These are phyloP conservation scores for Pagetopsis macropterus DNA, from an alignment of 2,797 vertebrate species.

Conservation along the genomic window DNA sequence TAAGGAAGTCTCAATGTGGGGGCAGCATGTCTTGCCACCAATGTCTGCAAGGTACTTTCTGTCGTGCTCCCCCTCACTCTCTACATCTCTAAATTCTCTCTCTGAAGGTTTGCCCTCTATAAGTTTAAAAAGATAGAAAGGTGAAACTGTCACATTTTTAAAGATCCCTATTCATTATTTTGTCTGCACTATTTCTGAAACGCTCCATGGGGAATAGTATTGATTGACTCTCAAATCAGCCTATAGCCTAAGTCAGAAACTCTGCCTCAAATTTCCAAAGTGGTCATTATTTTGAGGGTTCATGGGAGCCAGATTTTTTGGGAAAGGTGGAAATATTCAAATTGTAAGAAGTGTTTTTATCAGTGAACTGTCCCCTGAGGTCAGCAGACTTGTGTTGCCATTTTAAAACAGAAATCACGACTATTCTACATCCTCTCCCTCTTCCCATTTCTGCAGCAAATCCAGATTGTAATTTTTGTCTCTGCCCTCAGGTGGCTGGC, in stretches of 20 bases:
- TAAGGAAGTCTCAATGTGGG: conserved; percentile 1
- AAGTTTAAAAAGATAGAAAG: conserved; percentile 13
- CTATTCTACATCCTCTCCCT: conserved; percentile 9
- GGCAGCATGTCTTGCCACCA: background rate
- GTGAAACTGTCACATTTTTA: conserved; percentile 28
- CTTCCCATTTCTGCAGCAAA: conserved; percentile 7
- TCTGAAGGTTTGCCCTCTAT: background rate
- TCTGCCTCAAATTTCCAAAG: conserved; percentile 30
- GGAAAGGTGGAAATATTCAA: conserved; percentile 11
- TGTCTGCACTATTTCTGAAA: conserved; percentile 35
- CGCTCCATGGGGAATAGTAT: conserved; percentile 34
- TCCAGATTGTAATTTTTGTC: conserved; percentile 36
- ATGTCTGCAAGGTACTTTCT: background rate
- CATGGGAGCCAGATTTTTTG: conserved; percentile 8
- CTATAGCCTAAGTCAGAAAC: conserved; percentile 34
- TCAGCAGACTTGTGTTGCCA: conserved; percentile 26
- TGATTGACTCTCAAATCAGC: conserved; percentile 39
- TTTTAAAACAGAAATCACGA: conserved; percentile 39
- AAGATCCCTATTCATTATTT: conserved; percentile 48
- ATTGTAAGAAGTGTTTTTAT: conserved; percentile 10
- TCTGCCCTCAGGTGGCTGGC: conserved; percentile 32
- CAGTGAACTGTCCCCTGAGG: conserved; percentile 23
- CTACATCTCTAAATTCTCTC: background rate
- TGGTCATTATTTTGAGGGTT: conserved; percentile 18
- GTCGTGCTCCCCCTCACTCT: background rate